Evolutionary conservation across 1,140 invertebrate genomes (phyloP).

Genomic region (Psilanteris sp.): DNA sequence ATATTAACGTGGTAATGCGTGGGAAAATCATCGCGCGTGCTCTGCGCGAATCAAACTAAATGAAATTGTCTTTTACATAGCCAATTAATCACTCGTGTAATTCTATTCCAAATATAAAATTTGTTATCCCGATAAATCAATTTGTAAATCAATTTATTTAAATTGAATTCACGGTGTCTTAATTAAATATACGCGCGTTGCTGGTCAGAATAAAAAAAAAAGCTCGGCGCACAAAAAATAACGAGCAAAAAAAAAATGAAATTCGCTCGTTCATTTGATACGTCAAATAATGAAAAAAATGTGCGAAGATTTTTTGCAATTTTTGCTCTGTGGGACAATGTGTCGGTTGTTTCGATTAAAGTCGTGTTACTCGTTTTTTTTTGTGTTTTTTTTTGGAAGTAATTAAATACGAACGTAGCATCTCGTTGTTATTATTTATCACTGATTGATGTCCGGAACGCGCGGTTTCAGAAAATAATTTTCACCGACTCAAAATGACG

Average conservation of each 20-base stretch:
- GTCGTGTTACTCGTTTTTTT: too few relatives aligned
- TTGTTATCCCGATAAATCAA: conserved; percentile 14
- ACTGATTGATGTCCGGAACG: too few relatives aligned
- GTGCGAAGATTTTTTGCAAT: neutral
- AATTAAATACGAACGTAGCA: too few relatives aligned
- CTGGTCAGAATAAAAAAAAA: conserved; percentile 8
- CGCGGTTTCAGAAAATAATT: too few relatives aligned
- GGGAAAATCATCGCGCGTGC: neutral
- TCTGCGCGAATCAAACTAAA: neutral
- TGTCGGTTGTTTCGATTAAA: neutral
- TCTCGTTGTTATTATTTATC: too few relatives aligned
- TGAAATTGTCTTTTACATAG: conserved; percentile 3
- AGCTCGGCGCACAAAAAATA: conserved; percentile 2
- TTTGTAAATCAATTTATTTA: conserved; percentile 37
- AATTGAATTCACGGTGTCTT: conserved; percentile 18
- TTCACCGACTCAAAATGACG: too few relatives aligned
- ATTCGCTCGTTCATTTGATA: conserved; percentile 20
- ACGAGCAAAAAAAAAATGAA: conserved; percentile 8
- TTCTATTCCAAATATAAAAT: conserved; percentile 19
- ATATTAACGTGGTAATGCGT: neutral
- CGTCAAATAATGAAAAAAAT: conserved; percentile 23
- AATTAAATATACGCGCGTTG: conserved; percentile 8
- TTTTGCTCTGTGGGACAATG: neutral
- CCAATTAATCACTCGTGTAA: conserved; percentile 2
- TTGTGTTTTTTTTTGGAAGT: too few relatives aligned